Conservation (phyloP, 1,140 invertebrate genomes). For the Achroia grisella region DNA sequence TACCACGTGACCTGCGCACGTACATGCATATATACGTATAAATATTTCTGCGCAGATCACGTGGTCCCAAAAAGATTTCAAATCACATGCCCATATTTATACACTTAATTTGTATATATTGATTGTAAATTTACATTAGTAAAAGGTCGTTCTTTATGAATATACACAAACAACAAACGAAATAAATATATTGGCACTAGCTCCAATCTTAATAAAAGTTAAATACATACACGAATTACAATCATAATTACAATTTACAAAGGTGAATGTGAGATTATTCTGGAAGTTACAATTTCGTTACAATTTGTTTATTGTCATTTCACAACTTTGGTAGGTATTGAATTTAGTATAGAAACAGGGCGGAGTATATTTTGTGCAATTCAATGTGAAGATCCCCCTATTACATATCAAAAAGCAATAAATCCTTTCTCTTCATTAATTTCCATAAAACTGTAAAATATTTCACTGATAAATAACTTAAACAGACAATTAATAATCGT, state of each 20-base stretch:
- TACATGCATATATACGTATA: too few species aligned
- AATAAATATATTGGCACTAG: constrained; percentile 23
- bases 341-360: constrained; percentile 5
- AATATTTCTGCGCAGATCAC: too few species aligned
- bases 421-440: too few species aligned
- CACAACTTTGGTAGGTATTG: constrained; percentile 42
- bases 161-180: constrained; percentile 10
- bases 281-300: constrained; percentile 10
- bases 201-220: constrained; percentile 19
- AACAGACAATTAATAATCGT: too few species aligned
- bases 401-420: too few species aligned
- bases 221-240: constrained; percentile 21
- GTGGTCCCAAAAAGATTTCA: too few species aligned
- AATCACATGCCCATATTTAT: too few species aligned
- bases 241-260: constrained; percentile 8
- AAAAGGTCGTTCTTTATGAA: constrained; percentile 2
- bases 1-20: too few species aligned
- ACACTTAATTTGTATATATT: not conserved
- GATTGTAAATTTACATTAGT: not conserved
- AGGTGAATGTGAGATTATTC: constrained; percentile 12
- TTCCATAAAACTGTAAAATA: not conserved
- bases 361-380: constrained; percentile 4
- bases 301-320: constrained; percentile 51
- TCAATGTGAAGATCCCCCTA: not conserved
- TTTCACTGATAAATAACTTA: too few species aligned